A percentile compares a stretch with the other conserved stretches of the same genome.
Evolutionary conservation across 2,888 invertebrate genomes (phyloP).

Genomic region (Meta bourneti): DNA sequence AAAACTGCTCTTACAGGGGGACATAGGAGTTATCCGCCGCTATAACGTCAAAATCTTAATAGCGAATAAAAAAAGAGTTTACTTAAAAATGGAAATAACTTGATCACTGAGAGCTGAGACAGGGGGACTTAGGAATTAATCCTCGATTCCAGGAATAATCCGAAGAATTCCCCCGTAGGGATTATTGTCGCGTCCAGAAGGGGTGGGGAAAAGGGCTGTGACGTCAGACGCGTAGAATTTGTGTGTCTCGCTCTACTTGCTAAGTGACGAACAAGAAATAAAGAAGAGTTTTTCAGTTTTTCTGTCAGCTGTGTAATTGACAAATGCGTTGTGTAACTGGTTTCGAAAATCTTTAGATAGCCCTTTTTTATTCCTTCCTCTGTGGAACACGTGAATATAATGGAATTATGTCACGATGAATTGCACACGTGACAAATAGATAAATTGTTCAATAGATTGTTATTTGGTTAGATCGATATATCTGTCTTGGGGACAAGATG

Average conservation of each 20-base stretch:
- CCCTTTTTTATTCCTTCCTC: background rate
- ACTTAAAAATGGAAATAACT: constrained; percentile 13
- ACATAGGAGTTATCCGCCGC: too few relatives aligned
- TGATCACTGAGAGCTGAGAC: background rate
- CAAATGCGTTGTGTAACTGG: constrained; percentile 12
- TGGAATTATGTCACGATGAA: background rate
- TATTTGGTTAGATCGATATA: background rate
- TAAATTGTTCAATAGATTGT: constrained; percentile 1
- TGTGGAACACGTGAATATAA: background rate
- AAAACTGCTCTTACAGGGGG: too few relatives aligned
- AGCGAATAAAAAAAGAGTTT: background rate
- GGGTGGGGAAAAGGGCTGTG: background rate
- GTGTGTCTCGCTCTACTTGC: background rate
- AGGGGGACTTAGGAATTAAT: constrained; percentile 15
- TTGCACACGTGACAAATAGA: background rate
- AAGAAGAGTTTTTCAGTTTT: constrained; percentile 7
- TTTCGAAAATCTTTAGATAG: constrained; percentile 15
- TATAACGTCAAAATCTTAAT: too few relatives aligned
- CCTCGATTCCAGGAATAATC: background rate
- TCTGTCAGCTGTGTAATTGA: background rate
- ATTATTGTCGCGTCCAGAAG: background rate
- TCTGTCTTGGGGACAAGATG: background rate
- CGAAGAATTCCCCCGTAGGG: background rate
- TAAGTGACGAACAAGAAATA: background rate
- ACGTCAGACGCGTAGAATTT: background rate